phyloP scores from a whole-genome alignment of 2,113 vertebrate genomes.

The Mandrillus leucophaeus region DNA sequence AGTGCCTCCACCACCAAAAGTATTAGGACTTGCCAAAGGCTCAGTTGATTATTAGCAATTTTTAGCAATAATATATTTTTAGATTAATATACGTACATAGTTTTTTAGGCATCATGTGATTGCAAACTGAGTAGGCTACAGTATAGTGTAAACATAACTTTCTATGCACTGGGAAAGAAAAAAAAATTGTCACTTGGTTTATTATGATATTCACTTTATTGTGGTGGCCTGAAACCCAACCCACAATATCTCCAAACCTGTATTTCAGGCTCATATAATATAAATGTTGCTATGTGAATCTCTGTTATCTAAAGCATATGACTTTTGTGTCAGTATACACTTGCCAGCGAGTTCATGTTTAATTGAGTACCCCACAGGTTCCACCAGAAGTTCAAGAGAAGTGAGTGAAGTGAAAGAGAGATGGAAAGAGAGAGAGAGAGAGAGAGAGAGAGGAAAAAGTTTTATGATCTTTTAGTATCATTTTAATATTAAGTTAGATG shows the following conservation, averaged over 20 bases:
- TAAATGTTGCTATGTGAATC: not conserved
- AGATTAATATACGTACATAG: not conserved
- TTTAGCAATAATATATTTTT: not conserved
- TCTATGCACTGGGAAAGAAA: not conserved
- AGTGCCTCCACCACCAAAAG: not conserved
- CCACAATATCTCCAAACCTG: not conserved
- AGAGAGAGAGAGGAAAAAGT: not conserved
- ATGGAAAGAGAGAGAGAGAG: not conserved
- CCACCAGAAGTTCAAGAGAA: not conserved
- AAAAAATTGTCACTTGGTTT: not conserved
- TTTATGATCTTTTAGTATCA: not conserved
- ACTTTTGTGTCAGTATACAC: not conserved
- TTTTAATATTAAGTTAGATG: not conserved
- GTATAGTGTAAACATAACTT: not conserved
- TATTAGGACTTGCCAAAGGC: not conserved
- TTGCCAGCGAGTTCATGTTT: not conserved
- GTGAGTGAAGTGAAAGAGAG: not conserved
- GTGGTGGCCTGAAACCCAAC: not conserved
- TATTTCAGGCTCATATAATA: not conserved
- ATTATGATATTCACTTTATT: not conserved
- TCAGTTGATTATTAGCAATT: not conserved
- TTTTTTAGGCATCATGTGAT: not conserved
- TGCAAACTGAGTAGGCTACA: not conserved
- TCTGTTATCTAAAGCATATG: conserved; percentile 4
- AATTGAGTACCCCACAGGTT: not conserved